Base-by-base conservation (phyloP, 1,140 invertebrate genomes). In the Saccostrea cuccullata region DNA sequence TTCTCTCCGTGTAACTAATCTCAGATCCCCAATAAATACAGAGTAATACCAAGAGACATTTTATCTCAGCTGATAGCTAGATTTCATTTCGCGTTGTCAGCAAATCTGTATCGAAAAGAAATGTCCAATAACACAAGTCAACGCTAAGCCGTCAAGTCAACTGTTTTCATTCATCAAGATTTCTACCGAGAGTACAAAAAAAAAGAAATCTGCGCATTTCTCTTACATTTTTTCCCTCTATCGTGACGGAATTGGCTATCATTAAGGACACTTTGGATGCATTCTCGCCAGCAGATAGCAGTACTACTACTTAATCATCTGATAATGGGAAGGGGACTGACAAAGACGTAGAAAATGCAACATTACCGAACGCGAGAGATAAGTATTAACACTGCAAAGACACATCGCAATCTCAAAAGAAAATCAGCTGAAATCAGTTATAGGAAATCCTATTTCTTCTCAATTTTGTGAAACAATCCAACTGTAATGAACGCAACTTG, bases 131-230 rank as follows among this genome's bases (percentile, higher is more conserved):
- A 15, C 6, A 13, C n/a, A 13, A 9, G 67, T 73, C 23, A 77
- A 15, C 30, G 23, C 30, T 77, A 47, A 47, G 70, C 30, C 26
- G 13, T 30, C 12, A 13, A 30, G 70, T 11, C n/a, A 26, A 77
- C 70, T 5, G 70, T 77, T 36, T 36, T 26, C 23, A 77, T 77
- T 77, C 70, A 77, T 77, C 26, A 77, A 77, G 23, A 15, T 77
- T 30, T 77, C 70, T 77, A 77, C 26, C 23, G 23, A 77, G 70
- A 77, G 26, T 15, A 30, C 23, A 77, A 77, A 12, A 77, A 77
- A 12, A 30, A 77, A 70, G n/a, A n/a, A 70, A 23, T 36, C 23
- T 13, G 15, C 23, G 26, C 11, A 77, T 77, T 26, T 40, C 70
- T 36, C 17, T 64, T n/a, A 64, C 58, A 64, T 64, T 64, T 64